Percentiles rank a stretch among this genome's conserved stretches.
Evolutionary conservation across 2,888 invertebrate genomes (phyloP).

Genomic region (Itoplectis maculator): DNA sequence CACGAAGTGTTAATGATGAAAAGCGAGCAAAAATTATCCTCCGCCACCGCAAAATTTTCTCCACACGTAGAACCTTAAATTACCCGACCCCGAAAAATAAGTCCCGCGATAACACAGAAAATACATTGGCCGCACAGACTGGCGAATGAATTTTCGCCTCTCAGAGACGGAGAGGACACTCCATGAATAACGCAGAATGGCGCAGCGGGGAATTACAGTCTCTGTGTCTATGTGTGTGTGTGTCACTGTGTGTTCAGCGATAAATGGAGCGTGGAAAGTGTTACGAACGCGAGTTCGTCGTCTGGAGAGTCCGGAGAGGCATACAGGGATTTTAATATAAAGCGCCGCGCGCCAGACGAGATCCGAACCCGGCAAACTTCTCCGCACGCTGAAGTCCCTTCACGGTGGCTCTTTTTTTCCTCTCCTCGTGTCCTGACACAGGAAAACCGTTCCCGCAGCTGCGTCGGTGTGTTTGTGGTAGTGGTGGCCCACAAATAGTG

Average conservation of each 20-base stretch:
- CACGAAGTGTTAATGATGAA: too few relatives aligned
- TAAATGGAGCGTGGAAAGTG: conserved; percentile 68
- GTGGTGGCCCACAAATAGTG: too few relatives aligned
- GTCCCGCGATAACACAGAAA: conserved; percentile 10
- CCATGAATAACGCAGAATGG: conserved; percentile 56
- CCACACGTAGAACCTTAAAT: background rate
- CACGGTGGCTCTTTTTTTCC: too few relatives aligned
- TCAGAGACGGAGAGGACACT: conserved; percentile 42
- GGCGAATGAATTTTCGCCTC: conserved; percentile 58
- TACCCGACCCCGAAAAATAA: conserved; percentile 3
- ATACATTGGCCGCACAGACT: conserved; percentile 26
- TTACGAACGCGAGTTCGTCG: conserved; percentile 56
- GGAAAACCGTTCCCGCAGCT: conserved; percentile 55
- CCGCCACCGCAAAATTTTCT: too few relatives aligned
- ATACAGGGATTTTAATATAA: conserved; percentile 80
- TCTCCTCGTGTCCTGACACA: conserved; percentile 41
- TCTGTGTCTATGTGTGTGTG: too few relatives aligned
- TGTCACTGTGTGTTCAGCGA: conserved; percentile 64
- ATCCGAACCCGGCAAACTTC: conserved; percentile 68
- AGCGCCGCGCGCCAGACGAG: conserved; percentile 76
- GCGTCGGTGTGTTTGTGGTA: conserved; percentile 13
- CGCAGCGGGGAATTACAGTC: conserved; percentile 67
- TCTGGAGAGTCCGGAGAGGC: conserved; percentile 50
- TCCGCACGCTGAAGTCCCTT: conserved; percentile 60
- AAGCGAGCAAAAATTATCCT: too few relatives aligned